phyloP scores from a whole-genome alignment of 2,797 vertebrate genomes.

The Lates japonicus region DNA sequence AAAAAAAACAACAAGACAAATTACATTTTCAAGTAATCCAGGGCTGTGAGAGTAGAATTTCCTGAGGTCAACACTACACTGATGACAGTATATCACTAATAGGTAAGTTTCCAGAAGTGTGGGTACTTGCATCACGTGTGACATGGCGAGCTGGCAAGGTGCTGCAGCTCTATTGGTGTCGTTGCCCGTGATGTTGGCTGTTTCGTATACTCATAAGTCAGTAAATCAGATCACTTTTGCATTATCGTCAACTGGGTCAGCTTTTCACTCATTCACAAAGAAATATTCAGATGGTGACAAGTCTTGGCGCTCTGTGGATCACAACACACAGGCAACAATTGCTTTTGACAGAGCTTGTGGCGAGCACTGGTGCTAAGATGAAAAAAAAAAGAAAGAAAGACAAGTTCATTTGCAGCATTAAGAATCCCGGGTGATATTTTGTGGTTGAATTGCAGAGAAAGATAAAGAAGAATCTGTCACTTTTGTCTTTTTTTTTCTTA shows the following conservation, averaged over 20 bases:
- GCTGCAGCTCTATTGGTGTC: slow-evolving; percentile 27
- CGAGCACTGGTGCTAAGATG: slow-evolving; percentile 40
- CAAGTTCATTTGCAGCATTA: slow-evolving; percentile 42
- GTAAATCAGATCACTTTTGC: slow-evolving; percentile 48
- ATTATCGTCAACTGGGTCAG: slow-evolving; percentile 51
- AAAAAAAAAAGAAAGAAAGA: slow-evolving; percentile 10
- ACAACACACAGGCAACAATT: slow-evolving; percentile 30
- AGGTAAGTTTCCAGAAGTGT: slow-evolving; percentile 39
- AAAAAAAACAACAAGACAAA: slow-evolving; percentile 28
- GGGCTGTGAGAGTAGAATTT: neutral
- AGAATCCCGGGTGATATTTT: slow-evolving; percentile 53
- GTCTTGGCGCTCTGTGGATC: slow-evolving; percentile 59
- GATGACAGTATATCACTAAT: slow-evolving; percentile 24
- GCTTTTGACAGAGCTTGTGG: slow-evolving; percentile 68
- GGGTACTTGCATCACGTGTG: slow-evolving; percentile 8
- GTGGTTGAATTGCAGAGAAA: slow-evolving; percentile 50
- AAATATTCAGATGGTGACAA: slow-evolving; percentile 40
- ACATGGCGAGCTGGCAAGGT: slow-evolving; percentile 21
- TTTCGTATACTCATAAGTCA: slow-evolving; percentile 29
- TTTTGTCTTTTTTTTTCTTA: slow-evolving; percentile 10
- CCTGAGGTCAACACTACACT: slow-evolving; percentile 14
- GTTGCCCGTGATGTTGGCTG: too few species aligned
- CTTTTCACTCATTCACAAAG: slow-evolving; percentile 54
- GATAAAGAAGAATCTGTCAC: slow-evolving; percentile 39
- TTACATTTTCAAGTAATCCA: slow-evolving; percentile 8